Conservation (phyloP, 2,113 vertebrate species). For the Ailuropoda melanoleuca region DNA sequence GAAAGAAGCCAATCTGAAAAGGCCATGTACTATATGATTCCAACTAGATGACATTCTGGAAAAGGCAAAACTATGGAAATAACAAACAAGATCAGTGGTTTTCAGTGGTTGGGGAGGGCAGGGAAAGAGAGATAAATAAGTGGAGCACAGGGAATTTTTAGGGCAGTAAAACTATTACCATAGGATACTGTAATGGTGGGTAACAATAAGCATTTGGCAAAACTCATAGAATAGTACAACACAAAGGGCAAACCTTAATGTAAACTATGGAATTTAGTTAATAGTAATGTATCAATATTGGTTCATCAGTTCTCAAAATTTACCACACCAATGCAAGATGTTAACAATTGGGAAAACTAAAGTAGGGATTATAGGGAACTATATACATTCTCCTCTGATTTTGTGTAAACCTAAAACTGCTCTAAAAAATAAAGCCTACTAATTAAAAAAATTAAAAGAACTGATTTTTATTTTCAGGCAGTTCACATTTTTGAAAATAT, state of each 20-base stretch:
- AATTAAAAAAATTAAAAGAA: background rate
- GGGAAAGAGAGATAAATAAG: background rate
- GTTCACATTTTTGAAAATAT: constrained; percentile 7
- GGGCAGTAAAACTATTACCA: background rate
- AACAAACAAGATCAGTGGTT: background rate
- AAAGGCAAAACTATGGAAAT: background rate
- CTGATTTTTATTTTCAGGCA: background rate
- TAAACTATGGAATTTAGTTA: background rate
- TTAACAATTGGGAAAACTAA: background rate
- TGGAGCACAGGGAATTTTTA: background rate
- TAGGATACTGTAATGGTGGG: background rate
- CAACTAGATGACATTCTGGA: background rate
- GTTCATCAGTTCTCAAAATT: background rate
- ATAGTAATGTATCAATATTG: background rate
- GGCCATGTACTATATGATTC: background rate
- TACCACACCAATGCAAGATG: background rate
- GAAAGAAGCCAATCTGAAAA: background rate
- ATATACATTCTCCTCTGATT: background rate
- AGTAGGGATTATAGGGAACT: background rate
- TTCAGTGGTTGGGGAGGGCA: background rate
- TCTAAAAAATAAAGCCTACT: background rate
- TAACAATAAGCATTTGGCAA: background rate
- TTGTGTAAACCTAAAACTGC: background rate
- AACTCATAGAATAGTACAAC: background rate
- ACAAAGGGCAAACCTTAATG: background rate